phyloP scores from a whole-genome alignment of 2,797 vertebrate species.

The Dermochelys coriacea region DNA sequence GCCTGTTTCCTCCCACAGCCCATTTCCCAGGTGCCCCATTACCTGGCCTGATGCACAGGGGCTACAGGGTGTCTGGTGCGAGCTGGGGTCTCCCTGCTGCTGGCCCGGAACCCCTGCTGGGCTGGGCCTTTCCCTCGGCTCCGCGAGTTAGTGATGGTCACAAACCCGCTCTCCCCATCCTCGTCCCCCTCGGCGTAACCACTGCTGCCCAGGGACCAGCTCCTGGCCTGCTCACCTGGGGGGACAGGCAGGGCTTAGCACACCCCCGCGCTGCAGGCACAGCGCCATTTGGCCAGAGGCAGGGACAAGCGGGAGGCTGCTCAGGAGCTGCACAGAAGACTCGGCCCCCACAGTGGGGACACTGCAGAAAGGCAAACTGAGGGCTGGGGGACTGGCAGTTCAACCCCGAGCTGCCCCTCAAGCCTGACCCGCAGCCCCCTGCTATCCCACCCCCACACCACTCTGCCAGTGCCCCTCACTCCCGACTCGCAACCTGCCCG shows the following conservation, averaged over 20 bases:
- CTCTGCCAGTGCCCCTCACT: no score
- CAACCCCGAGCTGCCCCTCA: neutral
- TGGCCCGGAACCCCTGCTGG: rapidly evolving
- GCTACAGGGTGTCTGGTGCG: neutral
- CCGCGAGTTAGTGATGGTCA: neutral
- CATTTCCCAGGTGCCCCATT: neutral
- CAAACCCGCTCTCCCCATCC: rapidly evolving
- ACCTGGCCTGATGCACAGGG: neutral
- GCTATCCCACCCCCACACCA: neutral
- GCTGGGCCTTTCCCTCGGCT: no score
- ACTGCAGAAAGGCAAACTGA: neutral
- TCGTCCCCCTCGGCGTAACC: neutral
- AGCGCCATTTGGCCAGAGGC: no score
- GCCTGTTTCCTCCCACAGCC: neutral
- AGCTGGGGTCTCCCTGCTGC: rapidly evolving
- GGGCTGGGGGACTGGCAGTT: neutral
- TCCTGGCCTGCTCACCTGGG: rapidly evolving
- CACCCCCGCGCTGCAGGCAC: no score
- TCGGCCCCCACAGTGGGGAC: no score
- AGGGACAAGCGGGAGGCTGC: no score
- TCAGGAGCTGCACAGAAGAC: no score
- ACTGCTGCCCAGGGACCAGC: neutral
- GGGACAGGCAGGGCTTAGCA: neutral
- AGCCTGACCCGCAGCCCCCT: neutral
- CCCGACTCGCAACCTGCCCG: no score